Conservation (phyloP, 2,797 vertebrate species). For the Melanotaenia trifasciata region DNA sequence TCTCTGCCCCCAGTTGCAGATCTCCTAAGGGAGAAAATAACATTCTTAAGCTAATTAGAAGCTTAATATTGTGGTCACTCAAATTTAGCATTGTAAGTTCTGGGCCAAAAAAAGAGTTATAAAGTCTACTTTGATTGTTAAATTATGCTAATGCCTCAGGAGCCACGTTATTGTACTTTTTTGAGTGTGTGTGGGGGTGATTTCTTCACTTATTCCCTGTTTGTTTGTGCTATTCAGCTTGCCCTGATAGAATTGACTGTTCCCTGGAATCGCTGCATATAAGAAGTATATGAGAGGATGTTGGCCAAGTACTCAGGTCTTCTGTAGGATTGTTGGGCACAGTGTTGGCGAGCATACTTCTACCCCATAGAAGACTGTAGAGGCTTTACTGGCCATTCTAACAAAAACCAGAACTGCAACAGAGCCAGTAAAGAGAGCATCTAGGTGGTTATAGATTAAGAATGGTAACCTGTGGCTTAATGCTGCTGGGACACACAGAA, state of each 20-base stretch:
- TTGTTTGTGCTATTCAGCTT: not conserved
- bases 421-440: not conserved
- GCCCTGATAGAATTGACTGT: not conserved
- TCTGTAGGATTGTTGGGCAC: not conserved
- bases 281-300: not conserved
- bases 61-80: not conserved
- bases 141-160: too few species aligned
- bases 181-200: too few species aligned
- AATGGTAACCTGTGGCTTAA: rapidly evolving
- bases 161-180: too few species aligned
- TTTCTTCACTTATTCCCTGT: too few species aligned
- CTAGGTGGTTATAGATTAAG: not conserved
- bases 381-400: not conserved
- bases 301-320: not conserved
- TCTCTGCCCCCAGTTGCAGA: too few species aligned
- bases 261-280: not conserved
- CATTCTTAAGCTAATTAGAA: not conserved
- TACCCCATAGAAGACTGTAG: not conserved
- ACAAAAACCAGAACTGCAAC: not conserved
- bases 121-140: too few species aligned
- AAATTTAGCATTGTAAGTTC: not conserved
- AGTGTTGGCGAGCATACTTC: not conserved
- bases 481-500: not conserved
- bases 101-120: not conserved
- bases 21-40: too few species aligned